Base-by-base conservation (phyloP, 2,113 vertebrate species). In the Chelonoidis abingdonii region DNA sequence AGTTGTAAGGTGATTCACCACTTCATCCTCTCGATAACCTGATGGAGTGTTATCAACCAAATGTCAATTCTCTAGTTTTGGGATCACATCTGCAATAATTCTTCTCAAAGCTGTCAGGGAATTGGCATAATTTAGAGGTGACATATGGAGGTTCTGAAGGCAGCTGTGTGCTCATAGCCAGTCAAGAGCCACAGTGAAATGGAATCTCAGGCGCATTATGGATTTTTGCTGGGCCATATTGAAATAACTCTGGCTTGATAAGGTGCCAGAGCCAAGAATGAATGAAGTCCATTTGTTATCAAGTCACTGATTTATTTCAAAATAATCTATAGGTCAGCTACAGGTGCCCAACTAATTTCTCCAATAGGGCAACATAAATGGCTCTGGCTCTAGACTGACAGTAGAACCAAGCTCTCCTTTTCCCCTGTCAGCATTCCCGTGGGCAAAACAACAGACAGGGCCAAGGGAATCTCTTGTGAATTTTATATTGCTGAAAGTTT, bases 331-430 rank as follows among this genome's bases (percentile, higher is more conserved):
- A 69, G 3, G 81, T 35, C n/a, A 92, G 25, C 44, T 85, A 86
- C 38, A 88, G 89, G 10, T 89, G 86, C 27, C 83, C 84, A 25
- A 76, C 89, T 84, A 92, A 91, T 94, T 96, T 88, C 56, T 89
- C 81, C 92, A 57, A 13, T 65, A 44, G 62, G 41, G 31, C 49
- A 83, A 81, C 50, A 72, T 80, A 93, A 86, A 10, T 1, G 4
- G 38, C 69, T 96, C 92, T 94, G 72, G 38, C 93, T 72, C 35
- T 50, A 95, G 94, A 92, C 49, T 94, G 83, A 75, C 90, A 84
- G 17, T 93, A 81, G 62, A 83, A 95, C 89, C 35, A 57, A 89
- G 5, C 10, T 93, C 62, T 91, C 3, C 29, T 19, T 88, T 88
- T 84, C 88, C 6, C 49, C 78, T 90, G 88, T 41, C 29, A 94